phyloP scores from a whole-genome alignment of 2,113 vertebrate genomes.

The Eonycteris spelaea region DNA sequence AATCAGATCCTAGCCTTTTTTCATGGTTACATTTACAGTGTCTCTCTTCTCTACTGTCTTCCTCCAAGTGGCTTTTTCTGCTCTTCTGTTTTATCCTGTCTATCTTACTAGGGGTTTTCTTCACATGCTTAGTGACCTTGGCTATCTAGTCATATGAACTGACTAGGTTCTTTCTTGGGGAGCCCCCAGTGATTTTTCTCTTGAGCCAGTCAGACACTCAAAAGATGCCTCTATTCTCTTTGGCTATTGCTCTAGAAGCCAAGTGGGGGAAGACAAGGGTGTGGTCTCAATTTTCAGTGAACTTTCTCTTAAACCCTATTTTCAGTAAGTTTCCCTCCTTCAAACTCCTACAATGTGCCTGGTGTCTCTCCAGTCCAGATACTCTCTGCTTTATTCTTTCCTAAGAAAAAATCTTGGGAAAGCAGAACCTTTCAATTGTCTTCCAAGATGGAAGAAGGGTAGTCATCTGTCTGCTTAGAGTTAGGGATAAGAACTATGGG shows the following conservation, averaged over 20 bases:
- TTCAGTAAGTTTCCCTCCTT: not conserved
- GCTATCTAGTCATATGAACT: not conserved
- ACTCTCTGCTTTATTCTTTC: not conserved
- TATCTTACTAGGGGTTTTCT: not conserved
- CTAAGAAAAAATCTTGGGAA: not conserved
- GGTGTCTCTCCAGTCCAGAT: not conserved
- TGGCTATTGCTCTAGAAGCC: not conserved
- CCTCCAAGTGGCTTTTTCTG: not conserved
- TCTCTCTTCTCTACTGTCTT: not conserved
- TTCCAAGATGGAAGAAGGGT: not conserved
- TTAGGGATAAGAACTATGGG: no score
- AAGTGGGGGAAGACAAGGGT: not conserved
- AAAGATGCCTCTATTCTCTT: not conserved
- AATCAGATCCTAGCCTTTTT: not conserved
- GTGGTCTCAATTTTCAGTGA: not conserved
- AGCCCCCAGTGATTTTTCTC: not conserved
- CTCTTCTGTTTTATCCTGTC: not conserved
- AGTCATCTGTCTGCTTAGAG: not conserved
- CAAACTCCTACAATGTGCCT: not conserved
- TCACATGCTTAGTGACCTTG: not conserved
- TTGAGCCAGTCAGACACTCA: not conserved
- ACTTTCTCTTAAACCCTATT: not conserved
- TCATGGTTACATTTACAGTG: not conserved
- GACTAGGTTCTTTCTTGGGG: not conserved
- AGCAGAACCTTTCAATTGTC: not conserved